These are phyloP conservation scores for Phymanthus crucifer DNA, from an alignment of 92 coral and sea anemone species.

Conservation along the genomic window DNA sequence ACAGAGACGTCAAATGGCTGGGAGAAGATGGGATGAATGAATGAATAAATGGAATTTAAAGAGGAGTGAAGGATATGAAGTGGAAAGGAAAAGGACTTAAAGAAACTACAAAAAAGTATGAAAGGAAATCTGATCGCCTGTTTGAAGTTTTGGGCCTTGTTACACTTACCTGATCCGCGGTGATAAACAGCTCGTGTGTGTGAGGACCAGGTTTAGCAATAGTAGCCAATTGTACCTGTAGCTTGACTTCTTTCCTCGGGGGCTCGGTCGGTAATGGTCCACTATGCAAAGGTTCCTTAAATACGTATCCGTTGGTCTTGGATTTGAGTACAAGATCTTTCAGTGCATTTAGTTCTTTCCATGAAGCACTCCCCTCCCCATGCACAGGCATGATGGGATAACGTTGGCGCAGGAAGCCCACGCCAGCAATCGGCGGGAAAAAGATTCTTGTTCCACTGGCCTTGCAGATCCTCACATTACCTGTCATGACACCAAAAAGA, in stretches of 20 bases:
- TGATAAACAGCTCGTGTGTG: slow-evolving; percentile 46
- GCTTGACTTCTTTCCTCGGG: slow-evolving; percentile 40
- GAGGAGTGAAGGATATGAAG: too few species aligned
- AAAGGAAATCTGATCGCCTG: too few species aligned
- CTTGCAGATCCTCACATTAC: slow-evolving; percentile 47
- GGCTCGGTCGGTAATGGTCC: slow-evolving; percentile 65
- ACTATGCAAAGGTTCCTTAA: slow-evolving; percentile 62
- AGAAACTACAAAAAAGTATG: too few species aligned
- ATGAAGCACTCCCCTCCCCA: slow-evolving; percentile 79
- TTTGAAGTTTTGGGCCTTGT: too few species aligned
- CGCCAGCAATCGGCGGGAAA: slow-evolving; percentile 64
- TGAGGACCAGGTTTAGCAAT: slow-evolving; percentile 53
- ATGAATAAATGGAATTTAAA: too few species aligned
- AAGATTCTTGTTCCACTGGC: slow-evolving; percentile 90
- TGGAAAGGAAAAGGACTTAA: too few species aligned
- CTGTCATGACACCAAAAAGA: background rate
- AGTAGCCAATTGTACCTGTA: slow-evolving; percentile 43
- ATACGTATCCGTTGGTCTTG: slow-evolving; percentile 54
- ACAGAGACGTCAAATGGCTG: background rate
- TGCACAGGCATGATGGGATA: slow-evolving; percentile 90
- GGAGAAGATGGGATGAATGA: too few species aligned
- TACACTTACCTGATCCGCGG: slow-evolving; percentile 4
- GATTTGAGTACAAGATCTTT: slow-evolving; percentile 73
- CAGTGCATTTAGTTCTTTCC: slow-evolving; percentile 83
- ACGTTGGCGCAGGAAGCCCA: slow-evolving; percentile 72